Conservation (phyloP, 2,113 vertebrate species). For the Sinocyclocheilus grahami region DNA sequence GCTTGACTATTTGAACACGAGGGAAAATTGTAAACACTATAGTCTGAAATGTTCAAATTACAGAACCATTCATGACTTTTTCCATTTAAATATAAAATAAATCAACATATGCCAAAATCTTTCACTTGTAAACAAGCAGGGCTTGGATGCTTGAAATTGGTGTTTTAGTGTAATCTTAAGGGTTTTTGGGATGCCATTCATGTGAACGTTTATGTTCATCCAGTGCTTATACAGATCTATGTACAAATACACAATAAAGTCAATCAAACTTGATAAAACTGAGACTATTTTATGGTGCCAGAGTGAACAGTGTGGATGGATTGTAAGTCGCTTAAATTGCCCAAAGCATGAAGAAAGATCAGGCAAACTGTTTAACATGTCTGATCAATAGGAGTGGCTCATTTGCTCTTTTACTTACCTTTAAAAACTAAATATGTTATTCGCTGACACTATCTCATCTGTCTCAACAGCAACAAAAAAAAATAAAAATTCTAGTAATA, state of each 20-base stretch:
- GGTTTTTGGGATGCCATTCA: background rate
- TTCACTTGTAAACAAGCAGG: no score
- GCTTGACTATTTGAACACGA: background rate
- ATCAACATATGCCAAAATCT: no score
- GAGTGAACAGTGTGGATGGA: background rate
- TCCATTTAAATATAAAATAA: no score
- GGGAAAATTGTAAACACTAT: background rate
- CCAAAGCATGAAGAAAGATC: no score
- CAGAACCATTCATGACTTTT: no score
- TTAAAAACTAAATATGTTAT: no score
- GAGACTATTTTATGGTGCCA: background rate
- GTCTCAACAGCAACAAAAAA: no score
- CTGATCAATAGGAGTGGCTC: no score
- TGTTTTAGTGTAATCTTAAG: background rate
- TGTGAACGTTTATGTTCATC: background rate
- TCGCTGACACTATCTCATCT: no score
- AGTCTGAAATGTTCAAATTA: background rate
- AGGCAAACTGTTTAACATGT: no score
- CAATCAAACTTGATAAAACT: background rate
- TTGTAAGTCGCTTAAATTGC: background rate
- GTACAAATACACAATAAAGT: slow-evolving; percentile 1
- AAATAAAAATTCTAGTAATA: no score
- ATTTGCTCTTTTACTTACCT: no score
- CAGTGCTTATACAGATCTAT: background rate
- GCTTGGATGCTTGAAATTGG: background rate